Evolutionary conservation across 2,113 vertebrate species (phyloP), one percentile per base, ranked within the genome.

Genomic region (Epinephelus fuscoguttatus): DNA sequence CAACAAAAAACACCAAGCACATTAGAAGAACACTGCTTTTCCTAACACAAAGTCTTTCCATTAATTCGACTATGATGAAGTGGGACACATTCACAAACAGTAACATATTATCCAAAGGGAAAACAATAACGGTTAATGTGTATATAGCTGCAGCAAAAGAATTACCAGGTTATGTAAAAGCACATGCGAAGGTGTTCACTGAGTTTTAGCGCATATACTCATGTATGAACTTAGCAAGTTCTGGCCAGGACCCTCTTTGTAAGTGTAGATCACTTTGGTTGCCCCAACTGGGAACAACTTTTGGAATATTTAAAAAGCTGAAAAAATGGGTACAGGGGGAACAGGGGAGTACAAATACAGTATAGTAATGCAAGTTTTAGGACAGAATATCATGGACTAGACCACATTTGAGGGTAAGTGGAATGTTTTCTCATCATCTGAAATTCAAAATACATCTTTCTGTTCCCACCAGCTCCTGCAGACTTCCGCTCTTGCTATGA

Each of bases 61-160:
- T 1, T 59, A 33, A 69, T 59, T 17, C 47, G 23, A 55, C 25
- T 6, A 17, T 30, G 3, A 49, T 53, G 14, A 71, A 8, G 6
- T 30, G 14, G 30, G 5, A 66, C 0, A 53, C 25, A 33, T 79
- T 40, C 21, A 69, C 21, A 19, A 78, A 67, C 10, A 70, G 70
- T 47, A 56, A 72, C 25, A 17, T 19, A 21, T 47, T n/a, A 73
- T 17, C 27, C n/a, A 0, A 13, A 47, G 2, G 4, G 30, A 19
- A 64, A 56, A 73, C 53, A 49, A 50, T 10, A 27, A 40, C 9
- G 12, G 61, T 78, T 68, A 68, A 76, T 72, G 53, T 76, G 52
- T 76, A 53, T 6, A 50, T 13, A 49, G 13, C 47, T 63, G 40
- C 4, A 17, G 25, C 6, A 25, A 11, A 60, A 37, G 2, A 60